Evolutionary conservation across 1,140 invertebrate species (phyloP), one percentile per base, ranked within the genome.

Genomic region (Cydia pomonella): DNA sequence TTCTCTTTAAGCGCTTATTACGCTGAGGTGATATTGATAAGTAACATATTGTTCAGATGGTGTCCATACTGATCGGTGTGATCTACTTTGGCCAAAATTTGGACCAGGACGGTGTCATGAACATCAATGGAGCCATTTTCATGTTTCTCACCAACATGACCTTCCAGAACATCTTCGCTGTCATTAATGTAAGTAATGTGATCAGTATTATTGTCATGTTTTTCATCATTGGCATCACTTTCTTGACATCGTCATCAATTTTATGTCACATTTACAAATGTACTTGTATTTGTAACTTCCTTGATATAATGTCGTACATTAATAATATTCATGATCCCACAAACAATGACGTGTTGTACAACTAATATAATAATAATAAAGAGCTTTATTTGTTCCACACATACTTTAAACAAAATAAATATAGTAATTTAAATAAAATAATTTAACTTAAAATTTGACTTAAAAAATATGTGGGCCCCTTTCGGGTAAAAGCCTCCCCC

Each of bases 61-160:
- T 98, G 6, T 96, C 97, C 5, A 84, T 98, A 7, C 88, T 99
- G 3, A 95, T 99, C 77, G 98, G 98, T 6, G 87, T 98, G 4
- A 96, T 99, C 74, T 99, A 98, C 92, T 97, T 97, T 84, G 95
- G 96, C 0, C 98, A 99, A 87, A 92, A 95, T 81, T 84, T 97
- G 41, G 95, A 97, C 82, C 96, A 98, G 90, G 96, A 97, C 81
- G 97, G 97, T 4, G 96, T 99, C 0, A 97, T 97, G 95, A 99
- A 99, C 88, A 98, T 99, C 75, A 99, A 99, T 87, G 98, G 98
- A 66, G 97, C 97, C n/a, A 94, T 99, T 23, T 99, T 99, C 86
- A 95, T 99, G 73, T 96, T 98, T 85, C 93, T 99, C 2, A 98
- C 97, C 4, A 98, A 98, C 89, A 97, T 98, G 96, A 99, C 97